Evolutionary conservation across 2,797 vertebrate species (phyloP), one percentile per base, ranked within the genome.

Genomic region (Silurus lanzhouensis): DNA sequence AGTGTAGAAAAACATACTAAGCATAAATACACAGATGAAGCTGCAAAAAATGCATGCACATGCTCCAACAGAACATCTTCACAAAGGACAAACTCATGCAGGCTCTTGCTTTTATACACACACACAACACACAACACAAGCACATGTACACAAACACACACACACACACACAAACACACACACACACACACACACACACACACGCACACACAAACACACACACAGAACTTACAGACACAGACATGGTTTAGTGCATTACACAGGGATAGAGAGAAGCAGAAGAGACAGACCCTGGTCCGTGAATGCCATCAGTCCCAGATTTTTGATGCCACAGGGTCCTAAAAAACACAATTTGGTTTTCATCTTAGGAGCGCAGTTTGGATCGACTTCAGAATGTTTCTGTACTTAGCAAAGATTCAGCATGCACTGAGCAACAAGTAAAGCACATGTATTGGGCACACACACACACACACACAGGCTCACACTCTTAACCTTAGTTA

Each of bases 291-390:
- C 95, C 92, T 95, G 93, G 92, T 95, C 93, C 93, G 91, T 93
- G 93, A 90, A 86, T 93, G 92, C 93, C 95, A 94, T 96, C 95
- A 96, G 94, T 95, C 95, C 95, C 95, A 96, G 95, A 95, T 95
- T 95, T 96, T 96, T 94, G 95, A 95, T 94, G 95, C 95, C 94
- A 96, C 95, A 93, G 95, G 93, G 95, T 96, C 95, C 95, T 95
- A 95, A 95, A 95, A 95, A 94, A 95, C 91, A 95, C 92, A 95
- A 93, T 95, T 95, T 94, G 89, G 91, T 92, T 90, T 95, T 95
- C 93, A 95, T 91, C 83, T 91, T 90, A 88, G 89, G 89, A 90
- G 87, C 82, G 88, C 88, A 90, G 88, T 90, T 90, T 89, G 86
- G 84, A 90, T 87, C 66, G 87, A 88, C 81, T 87, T 79, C 72